These are phyloP conservation scores for Chelonus insularis DNA, from an alignment of 1,140 invertebrate genomes.

Conservation along the genomic window DNA sequence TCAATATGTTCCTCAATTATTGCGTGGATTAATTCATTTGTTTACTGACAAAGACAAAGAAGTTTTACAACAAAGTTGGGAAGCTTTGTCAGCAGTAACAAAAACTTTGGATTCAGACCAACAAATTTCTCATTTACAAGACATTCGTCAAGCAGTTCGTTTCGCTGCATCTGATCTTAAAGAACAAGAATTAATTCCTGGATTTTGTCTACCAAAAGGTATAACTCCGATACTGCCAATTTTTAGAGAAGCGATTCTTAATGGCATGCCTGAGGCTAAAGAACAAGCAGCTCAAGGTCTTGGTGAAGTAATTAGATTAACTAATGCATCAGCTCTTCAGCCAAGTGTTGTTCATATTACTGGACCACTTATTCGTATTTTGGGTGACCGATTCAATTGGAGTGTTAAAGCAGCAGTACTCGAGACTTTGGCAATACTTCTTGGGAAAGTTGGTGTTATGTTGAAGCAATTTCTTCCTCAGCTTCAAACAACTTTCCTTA, in stretches of 20 bases:
- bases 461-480: constrained; percentile 98
- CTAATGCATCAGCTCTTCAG: constrained; percentile 83
- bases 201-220: constrained; percentile 95
- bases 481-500: constrained; percentile 96
- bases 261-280: constrained; percentile 92
- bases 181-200: constrained; percentile 78
- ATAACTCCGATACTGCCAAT: constrained; percentile 92
- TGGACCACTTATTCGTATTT: constrained; percentile 94
- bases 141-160: constrained; percentile 88
- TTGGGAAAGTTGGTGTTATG: constrained; percentile 90
- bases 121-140: constrained; percentile 81
- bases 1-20: constrained; percentile 83
- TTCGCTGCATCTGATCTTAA: constrained; percentile 88
- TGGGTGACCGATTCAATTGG: constrained; percentile 92
- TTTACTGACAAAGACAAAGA: constrained; percentile 81
- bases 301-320: constrained; percentile 88
- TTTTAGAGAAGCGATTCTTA: constrained; percentile 94
- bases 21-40: constrained; percentile 84
- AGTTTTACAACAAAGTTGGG: constrained; percentile 85
- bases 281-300: constrained; percentile 93
- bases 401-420: constrained; percentile 95
- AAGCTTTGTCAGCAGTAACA: constrained; percentile 86
- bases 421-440: constrained; percentile 87
- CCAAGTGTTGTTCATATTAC: constrained; percentile 96
- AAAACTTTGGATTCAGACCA: constrained; percentile 83